Evolutionary conservation across 2,113 vertebrate species (phyloP).

Genomic region (Gnathonemus longibarbis): DNA sequence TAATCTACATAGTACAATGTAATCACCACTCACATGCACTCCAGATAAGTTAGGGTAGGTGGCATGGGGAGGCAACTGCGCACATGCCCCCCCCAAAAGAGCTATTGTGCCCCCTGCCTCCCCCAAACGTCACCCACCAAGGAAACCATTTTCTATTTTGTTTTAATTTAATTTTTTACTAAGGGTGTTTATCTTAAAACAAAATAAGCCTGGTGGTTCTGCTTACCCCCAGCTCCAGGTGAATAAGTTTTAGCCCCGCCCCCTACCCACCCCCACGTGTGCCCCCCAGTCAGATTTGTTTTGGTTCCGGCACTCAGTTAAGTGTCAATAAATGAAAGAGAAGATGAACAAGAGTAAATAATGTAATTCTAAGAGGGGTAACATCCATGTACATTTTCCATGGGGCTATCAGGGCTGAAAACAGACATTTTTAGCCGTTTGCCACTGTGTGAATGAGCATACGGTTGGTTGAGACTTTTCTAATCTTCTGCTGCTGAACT

Average conservation of each 20-base stretch:
- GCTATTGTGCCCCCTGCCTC: not conserved
- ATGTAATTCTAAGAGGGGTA: not conserved
- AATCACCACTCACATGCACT: not conserved
- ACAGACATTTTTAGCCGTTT: not conserved
- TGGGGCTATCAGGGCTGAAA: not conserved
- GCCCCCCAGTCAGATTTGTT: not conserved
- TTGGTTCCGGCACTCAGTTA: not conserved
- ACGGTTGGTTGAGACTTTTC: not conserved
- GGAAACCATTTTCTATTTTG: not conserved
- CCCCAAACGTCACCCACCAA: not conserved
- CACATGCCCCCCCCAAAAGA: not conserved
- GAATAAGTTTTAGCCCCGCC: not conserved
- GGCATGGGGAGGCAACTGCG: not conserved
- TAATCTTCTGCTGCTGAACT: constrained; percentile 66
- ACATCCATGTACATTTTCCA: not conserved
- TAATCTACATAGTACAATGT: not conserved
- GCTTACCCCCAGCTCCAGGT: not conserved
- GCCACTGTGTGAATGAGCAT: not conserved
- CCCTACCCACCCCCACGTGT: too few relatives aligned
- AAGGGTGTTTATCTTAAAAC: not conserved
- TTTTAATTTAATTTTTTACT: not conserved
- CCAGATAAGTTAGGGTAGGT: not conserved
- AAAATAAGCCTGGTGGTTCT: not conserved
- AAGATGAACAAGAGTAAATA: not conserved
- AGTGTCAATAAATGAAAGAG: not conserved